Evolutionary conservation across 2,113 vertebrate genomes (phyloP).

Genomic region (Micromys minutus): DNA sequence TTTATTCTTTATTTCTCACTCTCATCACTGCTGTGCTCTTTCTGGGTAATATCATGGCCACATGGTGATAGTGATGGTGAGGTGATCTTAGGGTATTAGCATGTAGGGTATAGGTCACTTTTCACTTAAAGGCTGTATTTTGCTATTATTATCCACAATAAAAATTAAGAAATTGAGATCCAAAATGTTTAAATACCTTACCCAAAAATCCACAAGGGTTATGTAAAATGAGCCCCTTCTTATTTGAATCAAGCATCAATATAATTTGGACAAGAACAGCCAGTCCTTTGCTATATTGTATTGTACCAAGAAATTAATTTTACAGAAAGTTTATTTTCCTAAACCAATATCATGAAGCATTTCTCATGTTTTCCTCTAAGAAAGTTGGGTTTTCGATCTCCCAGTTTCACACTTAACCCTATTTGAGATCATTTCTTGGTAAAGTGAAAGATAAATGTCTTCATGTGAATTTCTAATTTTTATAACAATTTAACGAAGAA

Average conservation of each 20-base stretch:
- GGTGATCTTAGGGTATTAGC: not conserved
- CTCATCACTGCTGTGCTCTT: not conserved
- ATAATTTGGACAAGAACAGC: not conserved
- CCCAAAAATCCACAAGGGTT: not conserved
- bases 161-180: conserved; percentile 13
- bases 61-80: not conserved
- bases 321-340: not conserved
- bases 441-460: not conserved
- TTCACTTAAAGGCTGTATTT: not conserved
- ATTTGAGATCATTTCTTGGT: not conserved
- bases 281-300: not conserved
- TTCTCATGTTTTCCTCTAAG: not conserved
- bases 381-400: not conserved
- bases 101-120: not conserved
- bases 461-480: not conserved
- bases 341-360: not conserved
- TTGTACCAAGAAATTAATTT: conserved; percentile 19
- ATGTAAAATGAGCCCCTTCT: not conserved
- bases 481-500: not conserved
- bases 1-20: conserved; percentile 12
- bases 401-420: not conserved
- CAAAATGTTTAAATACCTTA: conserved; percentile 9
- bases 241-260: conserved; percentile 36
- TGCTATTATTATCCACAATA: not conserved
- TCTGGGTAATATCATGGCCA: not conserved